Conservation (phyloP, 2,113 vertebrate genomes). For the Etheostoma cragini region DNA sequence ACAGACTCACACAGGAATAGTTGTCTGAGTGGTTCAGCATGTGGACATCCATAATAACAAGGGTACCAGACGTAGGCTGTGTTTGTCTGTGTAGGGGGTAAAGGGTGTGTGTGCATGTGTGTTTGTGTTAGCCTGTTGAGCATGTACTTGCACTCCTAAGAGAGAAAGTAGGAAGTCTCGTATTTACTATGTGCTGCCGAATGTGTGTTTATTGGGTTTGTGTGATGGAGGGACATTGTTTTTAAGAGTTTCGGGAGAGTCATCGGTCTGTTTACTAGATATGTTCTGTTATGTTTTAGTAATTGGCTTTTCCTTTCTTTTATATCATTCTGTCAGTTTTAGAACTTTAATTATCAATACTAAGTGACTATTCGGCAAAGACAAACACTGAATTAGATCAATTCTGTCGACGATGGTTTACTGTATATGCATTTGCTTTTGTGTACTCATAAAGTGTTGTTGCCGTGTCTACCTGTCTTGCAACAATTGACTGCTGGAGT, state of each 20-base stretch:
- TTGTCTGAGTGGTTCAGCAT: constrained; percentile 81
- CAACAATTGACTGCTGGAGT: background rate
- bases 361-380: background rate
- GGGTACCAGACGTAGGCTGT: constrained; percentile 70
- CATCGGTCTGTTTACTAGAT: background rate
- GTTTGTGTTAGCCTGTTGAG: constrained; percentile 55
- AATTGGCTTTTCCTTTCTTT: background rate
- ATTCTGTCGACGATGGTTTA: background rate
- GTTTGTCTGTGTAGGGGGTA: constrained; percentile 69
- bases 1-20: constrained; percentile 65
- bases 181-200: constrained; percentile 51
- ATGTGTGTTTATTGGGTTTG: constrained; percentile 32
- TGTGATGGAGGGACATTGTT: background rate
- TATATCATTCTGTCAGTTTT: background rate
- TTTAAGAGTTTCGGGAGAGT: background rate
- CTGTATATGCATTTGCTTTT: background rate
- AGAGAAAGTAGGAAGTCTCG: constrained; percentile 57
- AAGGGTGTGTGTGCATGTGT: constrained; percentile 27
- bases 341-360: too few species aligned
- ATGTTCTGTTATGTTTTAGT: background rate
- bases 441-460: background rate
- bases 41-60: constrained; percentile 75
- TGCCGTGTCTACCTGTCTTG: background rate
- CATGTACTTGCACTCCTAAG: constrained; percentile 37
- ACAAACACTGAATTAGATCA: background rate